Base-by-base conservation (phyloP, 2,888 invertebrate genomes). In the Selenia dentaria region DNA sequence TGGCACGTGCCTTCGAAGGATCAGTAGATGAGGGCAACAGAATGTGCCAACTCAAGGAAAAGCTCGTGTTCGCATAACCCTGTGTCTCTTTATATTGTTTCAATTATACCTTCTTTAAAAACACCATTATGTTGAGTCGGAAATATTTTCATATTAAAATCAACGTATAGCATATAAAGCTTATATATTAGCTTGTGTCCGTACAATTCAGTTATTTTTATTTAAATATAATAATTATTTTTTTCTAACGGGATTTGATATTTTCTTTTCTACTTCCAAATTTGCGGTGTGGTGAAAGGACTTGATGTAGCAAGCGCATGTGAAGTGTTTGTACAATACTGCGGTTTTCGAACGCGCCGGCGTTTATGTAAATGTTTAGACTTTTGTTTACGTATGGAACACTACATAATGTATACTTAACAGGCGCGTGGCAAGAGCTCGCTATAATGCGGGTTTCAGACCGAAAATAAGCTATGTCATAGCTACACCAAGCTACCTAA, bases 171-270 rank as follows among this genome's bases (percentile, higher is more conserved):
- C 75, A 73, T 78, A 67, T 70, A 73, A 71, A 57, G 41, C 55
- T 72, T 69, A 70, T 83, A 76, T 79, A 79, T 76, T 81, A 81
- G 78, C 83, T 80, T 81, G 77, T 80, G 85, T 80, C 77, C 65
- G 67, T 81, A 79, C 77, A 83, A 76, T 85, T 85, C 81, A 75
- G 83, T 83, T 82, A 74, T 79, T 84, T 88, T 87, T 79, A 77
- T 83, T 86, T 83, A 79, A 84, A 85, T 85, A 88, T 87, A 83
- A 80, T 81, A 10, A 9, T 25, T 83, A n/a, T n/a, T 84, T 76
- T 69, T 54, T 50, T 46, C 14, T 39, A 42, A 29, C 20, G 9
- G 56, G 53, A 62, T 67, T 67, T 43, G 22, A 52, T 43, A 31
- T 25, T 61, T 29, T 46, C 29, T 44, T 41, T 26, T 26, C 29